Percentiles rank a stretch among this genome's conserved stretches.
phyloP scores from a whole-genome alignment of 1,140 invertebrate species.

The Acyrthosiphon pisum region DNA sequence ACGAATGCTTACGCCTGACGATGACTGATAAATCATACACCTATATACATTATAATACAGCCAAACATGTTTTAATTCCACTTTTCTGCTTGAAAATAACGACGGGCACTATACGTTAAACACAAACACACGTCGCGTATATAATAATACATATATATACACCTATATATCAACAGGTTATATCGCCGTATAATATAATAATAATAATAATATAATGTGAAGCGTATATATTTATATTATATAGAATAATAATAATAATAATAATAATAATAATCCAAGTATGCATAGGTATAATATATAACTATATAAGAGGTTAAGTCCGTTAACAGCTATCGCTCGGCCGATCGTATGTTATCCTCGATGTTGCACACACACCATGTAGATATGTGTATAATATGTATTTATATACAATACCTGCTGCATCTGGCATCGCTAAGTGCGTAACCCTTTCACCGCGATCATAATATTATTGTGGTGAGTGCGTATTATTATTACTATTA shows the following conservation, averaged over 20 bases:
- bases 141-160: too few relatives aligned
- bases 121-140: background rate
- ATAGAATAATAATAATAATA: background rate
- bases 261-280: slow-evolving; percentile 5
- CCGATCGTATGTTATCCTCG: slow-evolving; percentile 1
- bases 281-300: background rate
- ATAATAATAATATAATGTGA: background rate
- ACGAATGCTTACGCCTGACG: background rate
- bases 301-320: background rate
- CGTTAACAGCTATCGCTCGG: slow-evolving; percentile 21
- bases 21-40: slow-evolving; percentile 35
- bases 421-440: background rate
- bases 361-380: background rate
- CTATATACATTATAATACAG: background rate
- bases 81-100: slow-evolving; percentile 24
- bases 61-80: slow-evolving; percentile 44
- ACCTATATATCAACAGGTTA: slow-evolving; percentile 28
- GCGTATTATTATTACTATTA: background rate
- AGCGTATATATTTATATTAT: background rate
- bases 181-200: background rate
- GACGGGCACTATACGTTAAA: background rate
- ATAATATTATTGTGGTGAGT: background rate
- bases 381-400: background rate
- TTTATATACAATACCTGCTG: background rate
- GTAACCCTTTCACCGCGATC: slow-evolving; percentile 22